Evolutionary conservation across 2,797 vertebrate genomes (phyloP).

Genomic region (Rhynchotus rufescens): DNA sequence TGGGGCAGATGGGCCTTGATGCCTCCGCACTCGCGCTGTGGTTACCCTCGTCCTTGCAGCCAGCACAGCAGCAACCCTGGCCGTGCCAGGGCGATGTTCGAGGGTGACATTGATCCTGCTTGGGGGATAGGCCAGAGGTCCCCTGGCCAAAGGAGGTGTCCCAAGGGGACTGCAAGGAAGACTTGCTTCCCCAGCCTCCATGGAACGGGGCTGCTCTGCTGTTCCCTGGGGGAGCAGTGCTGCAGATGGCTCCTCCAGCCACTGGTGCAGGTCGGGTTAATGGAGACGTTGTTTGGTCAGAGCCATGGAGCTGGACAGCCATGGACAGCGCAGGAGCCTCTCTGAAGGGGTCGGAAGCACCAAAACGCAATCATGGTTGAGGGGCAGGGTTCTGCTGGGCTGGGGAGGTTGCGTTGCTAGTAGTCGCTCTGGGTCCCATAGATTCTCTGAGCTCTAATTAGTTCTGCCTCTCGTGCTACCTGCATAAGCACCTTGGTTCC

Average conservation of each 20-base stretch:
- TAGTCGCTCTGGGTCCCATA: constrained; percentile 82
- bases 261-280: background rate
- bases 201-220: rapidly evolving
- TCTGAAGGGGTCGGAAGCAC: background rate
- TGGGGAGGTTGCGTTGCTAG: constrained; percentile 36
- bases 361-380: background rate
- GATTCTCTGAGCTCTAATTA: constrained; percentile 47
- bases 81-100: rapidly evolving
- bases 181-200: background rate
- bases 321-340: background rate
- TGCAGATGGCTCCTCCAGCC: background rate
- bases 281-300: background rate
- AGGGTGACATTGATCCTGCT: background rate
- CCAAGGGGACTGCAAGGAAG: background rate
- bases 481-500: constrained; percentile 78
- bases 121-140: background rate
- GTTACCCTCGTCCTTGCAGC: background rate
- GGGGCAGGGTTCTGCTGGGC: background rate
- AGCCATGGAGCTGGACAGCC: background rate
- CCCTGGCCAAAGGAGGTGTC: background rate
- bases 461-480: constrained; percentile 78
- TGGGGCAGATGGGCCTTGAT: background rate
- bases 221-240: background rate
- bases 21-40: rapidly evolving
- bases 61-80: background rate